phyloP scores from a whole-genome alignment of 2,113 vertebrate species.

The Aptenodytes patagonicus region DNA sequence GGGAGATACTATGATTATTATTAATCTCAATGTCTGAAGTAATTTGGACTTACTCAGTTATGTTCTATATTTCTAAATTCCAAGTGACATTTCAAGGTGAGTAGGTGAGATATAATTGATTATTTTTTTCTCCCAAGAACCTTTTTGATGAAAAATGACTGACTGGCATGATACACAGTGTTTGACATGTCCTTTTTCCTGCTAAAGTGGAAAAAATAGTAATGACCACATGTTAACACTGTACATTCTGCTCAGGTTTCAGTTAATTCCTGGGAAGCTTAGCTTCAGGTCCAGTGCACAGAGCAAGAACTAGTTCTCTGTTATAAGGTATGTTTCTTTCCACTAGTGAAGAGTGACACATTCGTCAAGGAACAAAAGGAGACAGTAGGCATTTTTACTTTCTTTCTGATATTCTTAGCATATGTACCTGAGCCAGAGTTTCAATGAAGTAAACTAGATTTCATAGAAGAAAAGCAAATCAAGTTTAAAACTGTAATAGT shows the following conservation, averaged over 20 bases:
- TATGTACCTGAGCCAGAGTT: background rate
- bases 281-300: background rate
- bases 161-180: background rate
- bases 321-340: background rate
- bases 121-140: background rate
- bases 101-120: background rate
- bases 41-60: background rate
- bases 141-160: background rate
- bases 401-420: background rate
- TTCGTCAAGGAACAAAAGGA: background rate
- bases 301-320: background rate
- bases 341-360: background rate
- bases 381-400: background rate
- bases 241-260: background rate
- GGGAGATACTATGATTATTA: background rate
- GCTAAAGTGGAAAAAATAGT: background rate
- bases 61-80: background rate
- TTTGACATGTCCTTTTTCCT: background rate
- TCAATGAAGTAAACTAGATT: background rate
- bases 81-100: background rate
- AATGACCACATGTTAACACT: background rate
- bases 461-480: background rate
- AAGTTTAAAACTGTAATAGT: background rate
- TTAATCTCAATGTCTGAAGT: background rate
- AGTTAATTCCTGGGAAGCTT: background rate